Percentiles rank a stretch among this genome's conserved stretches.
Evolutionary conservation across 2,888 invertebrate species (phyloP).

Genomic region (Spilarctia lutea): DNA sequence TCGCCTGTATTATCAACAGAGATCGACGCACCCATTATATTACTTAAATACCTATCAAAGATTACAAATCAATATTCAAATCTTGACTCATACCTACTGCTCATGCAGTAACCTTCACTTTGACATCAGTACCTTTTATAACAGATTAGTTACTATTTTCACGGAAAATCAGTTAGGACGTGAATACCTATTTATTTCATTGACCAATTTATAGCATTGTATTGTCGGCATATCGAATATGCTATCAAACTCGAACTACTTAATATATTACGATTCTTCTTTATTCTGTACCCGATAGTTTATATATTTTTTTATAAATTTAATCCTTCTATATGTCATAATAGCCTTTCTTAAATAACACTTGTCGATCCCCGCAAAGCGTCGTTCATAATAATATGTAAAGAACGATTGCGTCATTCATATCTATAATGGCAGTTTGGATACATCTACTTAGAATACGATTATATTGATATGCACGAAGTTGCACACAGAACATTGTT

Average conservation of each 20-base stretch:
- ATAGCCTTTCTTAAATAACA: neutral
- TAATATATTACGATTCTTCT: neutral
- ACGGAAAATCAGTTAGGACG: constrained; percentile 31
- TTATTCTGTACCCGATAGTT: neutral
- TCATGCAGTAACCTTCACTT: constrained; percentile 34
- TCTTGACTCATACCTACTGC: constrained; percentile 12
- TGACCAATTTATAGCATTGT: constrained; percentile 31
- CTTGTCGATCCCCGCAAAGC: neutral
- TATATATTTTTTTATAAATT: neutral
- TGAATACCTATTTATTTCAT: constrained; percentile 33
- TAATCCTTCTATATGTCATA: neutral
- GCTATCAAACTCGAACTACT: neutral
- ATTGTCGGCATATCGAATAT: neutral
- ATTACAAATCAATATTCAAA: neutral
- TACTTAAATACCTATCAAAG: neutral
- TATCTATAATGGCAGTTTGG: neutral
- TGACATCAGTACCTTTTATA: constrained; percentile 19
- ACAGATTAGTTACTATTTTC: constrained; percentile 42
- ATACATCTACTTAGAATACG: neutral
- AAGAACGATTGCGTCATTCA: neutral
- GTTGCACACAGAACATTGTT: neutral
- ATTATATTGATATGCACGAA: neutral
- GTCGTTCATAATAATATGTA: neutral
- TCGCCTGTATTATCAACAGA: constrained; percentile 15
- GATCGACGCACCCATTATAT: neutral